These are phyloP conservation scores for Psittacula derbiana DNA, from an alignment of 2,797 vertebrate genomes.

Conservation along the genomic window DNA sequence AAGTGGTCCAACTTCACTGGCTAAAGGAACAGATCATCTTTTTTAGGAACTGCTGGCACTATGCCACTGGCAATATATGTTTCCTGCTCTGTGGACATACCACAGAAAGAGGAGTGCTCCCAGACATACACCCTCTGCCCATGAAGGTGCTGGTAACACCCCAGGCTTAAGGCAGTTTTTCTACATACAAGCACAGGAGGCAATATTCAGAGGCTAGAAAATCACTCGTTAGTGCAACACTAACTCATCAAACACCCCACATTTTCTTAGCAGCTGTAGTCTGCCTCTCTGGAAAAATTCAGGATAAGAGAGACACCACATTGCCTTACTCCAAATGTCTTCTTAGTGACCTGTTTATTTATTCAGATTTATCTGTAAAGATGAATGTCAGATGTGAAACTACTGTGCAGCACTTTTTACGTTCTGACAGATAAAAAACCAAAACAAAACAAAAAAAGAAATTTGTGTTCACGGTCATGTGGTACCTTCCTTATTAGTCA, in stretches of 20 bases:
- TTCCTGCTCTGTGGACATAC: not conserved
- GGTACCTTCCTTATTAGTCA: not conserved
- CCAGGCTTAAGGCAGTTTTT: not conserved
- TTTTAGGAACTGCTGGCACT: not conserved
- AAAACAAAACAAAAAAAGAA: not conserved
- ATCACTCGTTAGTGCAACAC: not conserved
- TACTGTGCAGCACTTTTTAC: not conserved
- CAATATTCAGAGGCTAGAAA: not conserved
- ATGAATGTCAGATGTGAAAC: not conserved
- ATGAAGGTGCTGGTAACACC: not conserved
- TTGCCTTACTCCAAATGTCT: not conserved
- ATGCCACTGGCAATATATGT: not conserved
- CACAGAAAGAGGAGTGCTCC: not conserved
- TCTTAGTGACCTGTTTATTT: not conserved
- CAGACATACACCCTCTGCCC: fast-evolving
- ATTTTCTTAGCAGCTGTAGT: not conserved
- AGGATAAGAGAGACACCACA: not conserved
- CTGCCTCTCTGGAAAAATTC: not conserved
- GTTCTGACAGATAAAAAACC: not conserved
- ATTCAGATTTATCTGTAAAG: not conserved
- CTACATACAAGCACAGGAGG: not conserved
- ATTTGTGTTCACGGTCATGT: not conserved
- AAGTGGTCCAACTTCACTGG: not conserved
- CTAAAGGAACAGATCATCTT: not conserved
- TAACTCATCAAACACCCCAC: not conserved